Conservation (phyloP, 1,140 invertebrate species). For the Ctenoplectra terminalis region DNA sequence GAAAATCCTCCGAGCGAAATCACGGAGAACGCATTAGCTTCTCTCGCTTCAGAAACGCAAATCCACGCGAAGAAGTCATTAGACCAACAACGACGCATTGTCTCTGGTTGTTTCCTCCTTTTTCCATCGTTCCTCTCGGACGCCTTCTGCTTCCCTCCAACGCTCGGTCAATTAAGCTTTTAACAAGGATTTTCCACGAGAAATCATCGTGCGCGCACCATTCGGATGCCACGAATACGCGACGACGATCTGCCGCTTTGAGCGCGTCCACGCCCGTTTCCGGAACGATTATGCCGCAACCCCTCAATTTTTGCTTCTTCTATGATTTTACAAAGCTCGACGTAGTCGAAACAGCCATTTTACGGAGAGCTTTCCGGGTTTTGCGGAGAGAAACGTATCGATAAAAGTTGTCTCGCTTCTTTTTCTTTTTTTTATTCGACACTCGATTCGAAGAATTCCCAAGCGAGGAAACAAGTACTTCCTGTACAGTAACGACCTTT, state of each 20-base stretch:
- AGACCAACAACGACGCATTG: constrained; percentile 48
- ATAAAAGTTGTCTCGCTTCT: neutral
- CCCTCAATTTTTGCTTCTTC: constrained; percentile 39
- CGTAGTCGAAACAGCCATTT: neutral
- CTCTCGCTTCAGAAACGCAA: neutral
- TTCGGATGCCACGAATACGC: constrained; percentile 26
- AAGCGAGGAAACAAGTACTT: neutral
- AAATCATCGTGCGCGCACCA: constrained; percentile 33
- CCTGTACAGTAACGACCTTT: no score
- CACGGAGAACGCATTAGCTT: constrained; percentile 21
- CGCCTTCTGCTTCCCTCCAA: neutral
- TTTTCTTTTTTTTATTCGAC: neutral
- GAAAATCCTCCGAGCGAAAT: neutral
- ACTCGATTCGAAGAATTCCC: neutral
- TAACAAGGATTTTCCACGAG: constrained; percentile 44
- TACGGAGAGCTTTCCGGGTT: neutral
- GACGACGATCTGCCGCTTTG: constrained; percentile 25
- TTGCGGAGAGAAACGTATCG: neutral
- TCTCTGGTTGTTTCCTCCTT: neutral
- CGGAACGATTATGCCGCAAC: constrained; percentile 62
- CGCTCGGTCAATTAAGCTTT: constrained; percentile 60
- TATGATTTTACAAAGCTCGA: neutral
- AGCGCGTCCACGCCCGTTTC: constrained; percentile 54
- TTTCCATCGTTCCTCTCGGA: neutral
- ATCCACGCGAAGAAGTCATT: constrained; percentile 39